These are phyloP conservation scores for Xestia xanthographa DNA, from an alignment of 2,888 invertebrate genomes.

Conservation along the genomic window DNA sequence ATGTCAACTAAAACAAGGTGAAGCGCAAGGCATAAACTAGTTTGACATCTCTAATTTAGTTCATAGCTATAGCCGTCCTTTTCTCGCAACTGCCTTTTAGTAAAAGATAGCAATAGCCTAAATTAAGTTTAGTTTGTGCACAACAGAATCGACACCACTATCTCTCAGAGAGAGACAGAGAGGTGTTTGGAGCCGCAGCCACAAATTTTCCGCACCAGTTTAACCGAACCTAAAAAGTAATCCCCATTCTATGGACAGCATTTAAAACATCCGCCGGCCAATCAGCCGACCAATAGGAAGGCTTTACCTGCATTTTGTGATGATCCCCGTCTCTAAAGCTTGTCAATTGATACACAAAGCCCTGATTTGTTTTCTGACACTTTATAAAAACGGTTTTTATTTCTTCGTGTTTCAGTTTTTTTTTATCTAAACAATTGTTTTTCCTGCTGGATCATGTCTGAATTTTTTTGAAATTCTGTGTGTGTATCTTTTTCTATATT, in stretches of 20 bases:
- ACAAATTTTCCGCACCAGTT: neutral
- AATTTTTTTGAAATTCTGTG: too few species aligned
- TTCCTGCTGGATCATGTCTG: neutral
- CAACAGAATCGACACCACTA: too few species aligned
- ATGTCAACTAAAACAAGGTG: too few species aligned
- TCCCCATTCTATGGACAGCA: slow-evolving; percentile 5
- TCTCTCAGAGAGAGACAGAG: too few species aligned
- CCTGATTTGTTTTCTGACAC: slow-evolving; percentile 17
- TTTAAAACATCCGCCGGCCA: slow-evolving; percentile 20
- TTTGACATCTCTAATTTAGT: too few species aligned
- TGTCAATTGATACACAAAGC: slow-evolving; percentile 24
- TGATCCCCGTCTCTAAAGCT: slow-evolving; percentile 9
- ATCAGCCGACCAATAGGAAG: slow-evolving; percentile 9
- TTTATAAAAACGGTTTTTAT: slow-evolving; percentile 11
- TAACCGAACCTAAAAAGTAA: slow-evolving; percentile 17
- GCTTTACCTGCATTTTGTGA: slow-evolving; percentile 30
- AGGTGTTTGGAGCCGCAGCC: neutral
- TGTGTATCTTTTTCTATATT: too few species aligned
- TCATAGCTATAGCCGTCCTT: too few species aligned
- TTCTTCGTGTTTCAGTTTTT: neutral
- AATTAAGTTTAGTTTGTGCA: too few species aligned
- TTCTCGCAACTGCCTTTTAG: too few species aligned
- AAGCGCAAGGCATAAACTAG: too few species aligned
- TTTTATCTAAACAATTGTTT: neutral
- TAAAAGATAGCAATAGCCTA: too few species aligned